These are phyloP conservation scores for Rhaphigaster nebulosa DNA, from an alignment of 2,888 invertebrate species.

Conservation along the genomic window DNA sequence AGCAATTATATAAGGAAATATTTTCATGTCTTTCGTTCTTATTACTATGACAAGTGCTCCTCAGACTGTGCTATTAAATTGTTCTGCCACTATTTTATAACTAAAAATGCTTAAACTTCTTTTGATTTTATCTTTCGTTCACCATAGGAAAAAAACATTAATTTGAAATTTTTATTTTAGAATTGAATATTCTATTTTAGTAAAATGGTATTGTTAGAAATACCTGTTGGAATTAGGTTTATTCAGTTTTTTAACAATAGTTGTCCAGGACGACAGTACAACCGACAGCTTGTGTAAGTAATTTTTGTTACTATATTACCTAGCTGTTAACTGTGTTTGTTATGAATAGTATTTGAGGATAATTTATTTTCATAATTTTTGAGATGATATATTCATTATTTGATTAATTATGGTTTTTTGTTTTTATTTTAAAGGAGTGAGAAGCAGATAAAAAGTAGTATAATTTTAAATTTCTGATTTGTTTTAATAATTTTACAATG, in stretches of 20 bases:
- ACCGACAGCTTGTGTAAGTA: slow-evolving; percentile 56
- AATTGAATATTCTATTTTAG: neutral
- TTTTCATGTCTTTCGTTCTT: slow-evolving; percentile 32
- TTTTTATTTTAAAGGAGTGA: neutral
- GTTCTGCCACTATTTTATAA: neutral
- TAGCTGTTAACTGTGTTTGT: neutral
- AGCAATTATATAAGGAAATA: slow-evolving; percentile 49
- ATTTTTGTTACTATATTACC: neutral
- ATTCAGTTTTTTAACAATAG: slow-evolving; percentile 31
- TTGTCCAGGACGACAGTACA: slow-evolving; percentile 34
- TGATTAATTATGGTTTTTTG: neutral
- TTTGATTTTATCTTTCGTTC: slow-evolving; percentile 47
- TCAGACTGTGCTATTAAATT: slow-evolving; percentile 11
- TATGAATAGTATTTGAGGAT: neutral
- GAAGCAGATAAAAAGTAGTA: neutral
- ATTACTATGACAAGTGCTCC: slow-evolving; percentile 31
- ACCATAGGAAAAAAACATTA: slow-evolving; percentile 50
- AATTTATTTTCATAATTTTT: neutral
- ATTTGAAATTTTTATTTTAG: slow-evolving; percentile 24
- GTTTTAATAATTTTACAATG: neutral
- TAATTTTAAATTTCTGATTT: neutral
- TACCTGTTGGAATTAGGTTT: slow-evolving; percentile 51
- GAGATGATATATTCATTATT: neutral
- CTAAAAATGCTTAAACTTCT: slow-evolving; percentile 41
- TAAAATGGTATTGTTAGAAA: slow-evolving; percentile 26